Evolutionary conservation across 2,888 invertebrate species (phyloP).

Genomic region (Cheiracanthium punctorium): DNA sequence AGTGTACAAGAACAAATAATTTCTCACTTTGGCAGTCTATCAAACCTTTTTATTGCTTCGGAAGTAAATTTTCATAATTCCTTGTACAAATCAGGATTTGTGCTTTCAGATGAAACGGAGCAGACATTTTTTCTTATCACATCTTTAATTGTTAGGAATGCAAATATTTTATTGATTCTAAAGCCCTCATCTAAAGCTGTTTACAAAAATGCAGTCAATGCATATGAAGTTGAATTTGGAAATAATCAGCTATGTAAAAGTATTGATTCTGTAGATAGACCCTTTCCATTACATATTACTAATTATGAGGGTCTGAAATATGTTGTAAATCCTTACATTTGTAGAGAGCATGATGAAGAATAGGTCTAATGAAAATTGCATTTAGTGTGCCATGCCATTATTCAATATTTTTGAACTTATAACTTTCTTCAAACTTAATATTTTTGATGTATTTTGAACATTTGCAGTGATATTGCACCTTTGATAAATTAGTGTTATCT

Average conservation of each 20-base stretch:
- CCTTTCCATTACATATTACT: not conserved
- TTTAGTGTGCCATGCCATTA: no score
- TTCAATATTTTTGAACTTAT: no score
- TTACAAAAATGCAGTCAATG: not conserved
- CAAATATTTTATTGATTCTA: not conserved
- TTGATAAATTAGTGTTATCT: no score
- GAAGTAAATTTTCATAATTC: constrained; percentile 7
- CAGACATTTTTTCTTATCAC: not conserved
- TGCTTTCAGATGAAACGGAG: not conserved
- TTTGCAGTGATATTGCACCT: no score
- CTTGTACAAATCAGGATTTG: not conserved
- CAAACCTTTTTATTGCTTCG: not conserved
- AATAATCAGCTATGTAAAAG: not conserved
- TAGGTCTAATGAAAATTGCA: no score
- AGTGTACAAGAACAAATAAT: not conserved
- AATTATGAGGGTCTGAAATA: not conserved
- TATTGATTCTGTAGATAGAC: not conserved
- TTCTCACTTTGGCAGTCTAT: not conserved
- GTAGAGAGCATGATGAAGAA: not conserved
- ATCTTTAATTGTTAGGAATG: not conserved
- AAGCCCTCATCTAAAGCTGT: not conserved
- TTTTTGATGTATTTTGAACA: no score
- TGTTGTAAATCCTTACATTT: constrained; percentile 9
- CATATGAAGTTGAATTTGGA: constrained; percentile 16
- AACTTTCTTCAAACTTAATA: no score